Evolutionary conservation across 1,140 invertebrate genomes (phyloP).

Genomic region (Bombyx mandarina): DNA sequence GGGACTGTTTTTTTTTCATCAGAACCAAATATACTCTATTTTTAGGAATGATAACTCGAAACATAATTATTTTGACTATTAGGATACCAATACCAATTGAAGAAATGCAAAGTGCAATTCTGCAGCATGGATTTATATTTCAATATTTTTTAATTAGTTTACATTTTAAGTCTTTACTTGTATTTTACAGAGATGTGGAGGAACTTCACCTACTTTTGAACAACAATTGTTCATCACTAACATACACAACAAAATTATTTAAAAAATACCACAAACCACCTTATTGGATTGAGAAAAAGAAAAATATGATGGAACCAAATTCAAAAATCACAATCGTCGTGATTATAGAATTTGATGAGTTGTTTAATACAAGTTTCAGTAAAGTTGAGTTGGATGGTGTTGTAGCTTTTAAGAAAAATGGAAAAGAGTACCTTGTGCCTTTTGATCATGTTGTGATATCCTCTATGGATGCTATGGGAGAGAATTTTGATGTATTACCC

Average conservation of each 20-base stretch:
- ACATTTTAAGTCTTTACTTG: slow-evolving; percentile 1
- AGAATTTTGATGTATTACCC: slow-evolving; percentile 35
- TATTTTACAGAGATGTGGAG: slow-evolving; percentile 33
- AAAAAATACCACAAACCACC: slow-evolving; percentile 18
- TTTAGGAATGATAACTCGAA: no score
- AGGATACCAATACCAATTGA: no score
- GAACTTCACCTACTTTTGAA: slow-evolving; percentile 25
- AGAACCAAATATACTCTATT: no score
- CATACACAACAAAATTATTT: slow-evolving; percentile 42
- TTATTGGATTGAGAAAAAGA: slow-evolving; percentile 32
- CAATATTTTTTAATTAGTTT: neutral
- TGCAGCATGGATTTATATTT: neutral
- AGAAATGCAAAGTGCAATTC: no score
- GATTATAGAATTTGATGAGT: slow-evolving; percentile 31
- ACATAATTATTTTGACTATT: no score
- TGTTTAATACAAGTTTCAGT: slow-evolving; percentile 24
- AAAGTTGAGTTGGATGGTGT: slow-evolving; percentile 36
- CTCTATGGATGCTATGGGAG: slow-evolving; percentile 26
- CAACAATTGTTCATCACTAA: slow-evolving; percentile 16
- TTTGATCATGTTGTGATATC: slow-evolving; percentile 34
- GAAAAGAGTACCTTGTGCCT: slow-evolving; percentile 29
- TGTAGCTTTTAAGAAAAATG: slow-evolving; percentile 27
- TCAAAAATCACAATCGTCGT: slow-evolving; percentile 17
- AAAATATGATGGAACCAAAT: slow-evolving; percentile 13
- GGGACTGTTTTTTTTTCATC: no score